Conservation (phyloP, 2,113 vertebrate genomes). For the Castor canadensis region DNA sequence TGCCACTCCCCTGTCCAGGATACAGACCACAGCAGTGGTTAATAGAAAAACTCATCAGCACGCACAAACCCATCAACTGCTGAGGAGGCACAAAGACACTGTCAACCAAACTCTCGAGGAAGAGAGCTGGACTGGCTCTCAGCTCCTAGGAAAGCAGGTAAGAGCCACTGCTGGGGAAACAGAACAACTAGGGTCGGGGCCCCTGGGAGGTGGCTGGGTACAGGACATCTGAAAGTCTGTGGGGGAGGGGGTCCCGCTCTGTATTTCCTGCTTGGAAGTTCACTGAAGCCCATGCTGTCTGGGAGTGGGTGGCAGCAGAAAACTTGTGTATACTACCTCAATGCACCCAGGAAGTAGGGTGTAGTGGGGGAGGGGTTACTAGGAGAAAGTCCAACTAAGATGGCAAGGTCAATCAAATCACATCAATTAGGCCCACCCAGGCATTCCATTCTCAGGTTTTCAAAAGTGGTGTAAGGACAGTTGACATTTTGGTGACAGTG, state of each 20-base stretch:
- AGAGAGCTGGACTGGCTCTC: background rate
- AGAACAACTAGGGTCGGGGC: background rate
- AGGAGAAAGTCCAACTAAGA: background rate
- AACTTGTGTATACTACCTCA: background rate
- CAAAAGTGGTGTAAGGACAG: background rate
- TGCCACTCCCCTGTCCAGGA: too few relatives aligned
- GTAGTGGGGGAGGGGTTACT: background rate
- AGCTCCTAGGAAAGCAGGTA: background rate
- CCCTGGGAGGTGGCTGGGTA: background rate
- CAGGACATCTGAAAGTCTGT: background rate
- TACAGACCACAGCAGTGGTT: background rate
- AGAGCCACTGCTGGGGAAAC: background rate
- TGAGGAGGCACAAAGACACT: background rate
- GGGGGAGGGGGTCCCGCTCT: background rate
- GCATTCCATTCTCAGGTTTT: background rate
- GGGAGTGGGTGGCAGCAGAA: background rate
- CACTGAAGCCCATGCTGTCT: background rate
- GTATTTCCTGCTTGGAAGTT: background rate
- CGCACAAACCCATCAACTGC: background rate
- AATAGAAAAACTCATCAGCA: background rate
- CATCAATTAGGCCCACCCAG: too few relatives aligned
- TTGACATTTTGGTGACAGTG: background rate
- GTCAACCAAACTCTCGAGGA: background rate
- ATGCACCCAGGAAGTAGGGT: background rate
- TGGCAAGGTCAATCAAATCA: background rate